phyloP scores from a whole-genome alignment of 2,113 vertebrate species.

The Hyla sarda region DNA sequence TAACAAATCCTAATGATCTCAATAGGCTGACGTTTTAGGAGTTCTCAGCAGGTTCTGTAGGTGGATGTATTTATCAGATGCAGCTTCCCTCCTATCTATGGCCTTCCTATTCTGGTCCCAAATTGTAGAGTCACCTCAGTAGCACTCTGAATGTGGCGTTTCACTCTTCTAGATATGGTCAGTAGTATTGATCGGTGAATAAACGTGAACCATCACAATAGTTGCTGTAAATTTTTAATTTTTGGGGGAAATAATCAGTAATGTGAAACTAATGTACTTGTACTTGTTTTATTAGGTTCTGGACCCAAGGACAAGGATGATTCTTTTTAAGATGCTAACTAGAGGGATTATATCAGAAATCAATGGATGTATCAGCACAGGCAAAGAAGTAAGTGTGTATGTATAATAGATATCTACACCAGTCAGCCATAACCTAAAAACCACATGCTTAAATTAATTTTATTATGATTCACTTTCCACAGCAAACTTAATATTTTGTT shows the following conservation, averaged over 20 bases:
- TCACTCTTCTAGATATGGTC: too few relatives aligned
- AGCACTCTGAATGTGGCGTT: too few relatives aligned
- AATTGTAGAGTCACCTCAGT: too few relatives aligned
- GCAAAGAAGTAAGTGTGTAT: conserved; percentile 86
- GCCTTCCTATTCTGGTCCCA: too few relatives aligned
- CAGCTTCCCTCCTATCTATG: not conserved
- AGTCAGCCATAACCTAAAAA: too few relatives aligned
- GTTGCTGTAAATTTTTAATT: not conserved
- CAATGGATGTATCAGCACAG: conserved; percentile 97
- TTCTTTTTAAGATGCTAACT: conserved; percentile 95
- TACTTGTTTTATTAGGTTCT: conserved; percentile 77
- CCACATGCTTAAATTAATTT: too few relatives aligned
- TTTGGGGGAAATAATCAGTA: not conserved
- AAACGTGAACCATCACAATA: not conserved
- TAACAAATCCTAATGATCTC: too few relatives aligned
- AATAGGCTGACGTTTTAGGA: too few relatives aligned
- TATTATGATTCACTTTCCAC: too few relatives aligned
- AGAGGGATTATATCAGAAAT: conserved; percentile 90
- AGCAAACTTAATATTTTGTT: too few relatives aligned
- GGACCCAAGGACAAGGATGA: conserved; percentile 95
- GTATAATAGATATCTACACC: too few relatives aligned
- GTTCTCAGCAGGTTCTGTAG: not conserved
- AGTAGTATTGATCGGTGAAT: too few relatives aligned
- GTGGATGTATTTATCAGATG: not conserved
- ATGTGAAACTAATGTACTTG: not conserved